These are phyloP conservation scores for Dryas iulia DNA, from an alignment of 1,140 invertebrate genomes.

Conservation along the genomic window DNA sequence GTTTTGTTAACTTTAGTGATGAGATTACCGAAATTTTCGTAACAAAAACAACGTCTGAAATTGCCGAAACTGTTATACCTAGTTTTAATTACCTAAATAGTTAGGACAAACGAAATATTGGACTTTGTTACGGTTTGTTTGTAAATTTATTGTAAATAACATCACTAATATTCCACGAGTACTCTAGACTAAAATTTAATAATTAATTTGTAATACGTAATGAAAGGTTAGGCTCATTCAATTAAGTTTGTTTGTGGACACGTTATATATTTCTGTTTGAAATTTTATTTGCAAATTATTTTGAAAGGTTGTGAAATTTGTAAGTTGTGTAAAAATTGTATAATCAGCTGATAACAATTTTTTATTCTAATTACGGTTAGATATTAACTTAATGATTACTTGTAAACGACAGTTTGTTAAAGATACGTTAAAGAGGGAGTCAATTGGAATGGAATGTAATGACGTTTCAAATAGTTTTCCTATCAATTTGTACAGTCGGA, in stretches of 20 bases:
- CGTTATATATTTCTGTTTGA: not conserved
- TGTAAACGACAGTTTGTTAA: constrained; percentile 16
- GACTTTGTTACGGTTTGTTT: constrained; percentile 58
- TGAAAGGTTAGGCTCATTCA: constrained; percentile 3
- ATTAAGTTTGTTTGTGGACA: not conserved
- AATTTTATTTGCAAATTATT: constrained; percentile 22
- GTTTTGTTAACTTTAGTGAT: constrained; percentile 5
- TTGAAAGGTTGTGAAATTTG: constrained; percentile 41
- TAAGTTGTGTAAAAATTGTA: constrained; percentile 30
- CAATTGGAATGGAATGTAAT: constrained; percentile 36
- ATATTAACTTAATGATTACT: constrained; percentile 12
- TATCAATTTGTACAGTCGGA: constrained; percentile 31
- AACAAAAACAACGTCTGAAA: constrained; percentile 33
- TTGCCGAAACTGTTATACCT: constrained; percentile 36
- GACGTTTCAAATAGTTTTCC: constrained; percentile 31
- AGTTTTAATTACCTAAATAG: constrained; percentile 53
- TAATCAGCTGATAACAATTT: constrained; percentile 14
- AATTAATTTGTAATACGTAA: constrained; percentile 29
- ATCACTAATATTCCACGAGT: constrained; percentile 38
- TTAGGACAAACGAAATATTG: constrained; percentile 63
- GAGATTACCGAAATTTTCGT: constrained; percentile 1
- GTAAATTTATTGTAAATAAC: constrained; percentile 65
- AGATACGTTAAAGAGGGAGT: constrained; percentile 9
- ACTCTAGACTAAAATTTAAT: constrained; percentile 28
- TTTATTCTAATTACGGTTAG: constrained; percentile 19